Conservation (phyloP, 23 tunicate species). For the Ciona savignyi region DNA sequence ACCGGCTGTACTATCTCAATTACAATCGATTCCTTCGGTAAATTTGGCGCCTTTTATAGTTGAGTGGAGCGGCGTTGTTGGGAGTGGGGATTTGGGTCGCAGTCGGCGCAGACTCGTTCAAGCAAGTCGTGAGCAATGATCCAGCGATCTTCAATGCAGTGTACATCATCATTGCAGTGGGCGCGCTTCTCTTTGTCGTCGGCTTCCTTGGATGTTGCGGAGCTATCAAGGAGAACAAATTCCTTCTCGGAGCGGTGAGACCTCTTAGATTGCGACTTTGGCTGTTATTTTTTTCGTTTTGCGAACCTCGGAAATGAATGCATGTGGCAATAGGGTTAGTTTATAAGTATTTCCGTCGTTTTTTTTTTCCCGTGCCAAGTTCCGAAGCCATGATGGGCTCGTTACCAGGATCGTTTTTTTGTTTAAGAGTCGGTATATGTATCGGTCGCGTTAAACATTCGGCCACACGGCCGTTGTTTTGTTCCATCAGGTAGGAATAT, state of each 20-base stretch:
- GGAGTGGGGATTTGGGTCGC: constrained; percentile 70
- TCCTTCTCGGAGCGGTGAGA: constrained; percentile 71
- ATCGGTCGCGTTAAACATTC: no score
- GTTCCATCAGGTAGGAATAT: no score
- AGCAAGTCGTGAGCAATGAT: constrained; percentile 25
- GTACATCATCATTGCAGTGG: constrained; percentile 83
- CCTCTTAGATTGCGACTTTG: no score
- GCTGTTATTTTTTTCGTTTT: no score
- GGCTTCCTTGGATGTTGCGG: constrained; percentile 91
- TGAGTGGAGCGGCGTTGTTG: constrained; percentile 13
- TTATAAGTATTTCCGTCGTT: no score
- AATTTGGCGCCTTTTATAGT: constrained; percentile 5
- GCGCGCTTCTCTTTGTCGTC: constrained; percentile 45
- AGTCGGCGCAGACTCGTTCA: constrained; percentile 46
- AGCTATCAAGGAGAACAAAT: constrained; percentile 88
- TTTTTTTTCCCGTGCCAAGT: no score
- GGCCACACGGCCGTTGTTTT: no score
- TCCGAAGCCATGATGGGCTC: no score
- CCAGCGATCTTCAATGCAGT: constrained; percentile 55
- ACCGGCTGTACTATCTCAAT: not conserved
- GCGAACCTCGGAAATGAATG: no score
- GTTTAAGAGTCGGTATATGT: no score
- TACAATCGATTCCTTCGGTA: not conserved
- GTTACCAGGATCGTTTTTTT: no score
- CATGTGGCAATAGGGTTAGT: no score